These are phyloP conservation scores for Pseudachorutes palmiensis DNA, from an alignment of 1,140 invertebrate species.

Conservation along the genomic window DNA sequence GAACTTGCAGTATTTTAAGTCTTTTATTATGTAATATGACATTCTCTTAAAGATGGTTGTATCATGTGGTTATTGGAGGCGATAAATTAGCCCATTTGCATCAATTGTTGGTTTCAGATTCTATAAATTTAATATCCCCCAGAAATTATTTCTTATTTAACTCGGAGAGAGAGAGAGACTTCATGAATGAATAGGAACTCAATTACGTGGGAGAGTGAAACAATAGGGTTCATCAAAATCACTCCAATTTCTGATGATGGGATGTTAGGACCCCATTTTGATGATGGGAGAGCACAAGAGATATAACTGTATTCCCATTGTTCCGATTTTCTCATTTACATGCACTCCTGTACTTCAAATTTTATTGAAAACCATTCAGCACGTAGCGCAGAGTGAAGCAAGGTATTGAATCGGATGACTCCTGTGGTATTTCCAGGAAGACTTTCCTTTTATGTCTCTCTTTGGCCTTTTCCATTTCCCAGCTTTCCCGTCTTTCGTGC, in stretches of 20 bases:
- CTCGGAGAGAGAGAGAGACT: neutral
- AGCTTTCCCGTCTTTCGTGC: neutral
- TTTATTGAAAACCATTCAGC: constrained; percentile 2
- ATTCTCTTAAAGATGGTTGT: too few relatives aligned
- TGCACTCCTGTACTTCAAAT: neutral
- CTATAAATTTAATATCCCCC: too few relatives aligned
- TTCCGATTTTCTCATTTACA: neutral
- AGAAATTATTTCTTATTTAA: too few relatives aligned
- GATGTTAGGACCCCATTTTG: neutral
- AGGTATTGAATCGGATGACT: constrained; percentile 3
- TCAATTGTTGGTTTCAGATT: too few relatives aligned
- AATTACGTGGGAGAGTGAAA: neutral
- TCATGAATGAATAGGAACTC: neutral
- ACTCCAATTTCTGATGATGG: constrained; percentile 2
- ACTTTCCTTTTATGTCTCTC: constrained; percentile 16
- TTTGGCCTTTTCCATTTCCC: neutral
- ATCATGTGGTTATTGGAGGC: too few relatives aligned
- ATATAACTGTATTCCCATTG: constrained; percentile 6
- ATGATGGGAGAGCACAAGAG: neutral
- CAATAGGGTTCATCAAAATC: constrained; percentile 4
- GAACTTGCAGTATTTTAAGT: too few relatives aligned
- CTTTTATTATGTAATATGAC: too few relatives aligned
- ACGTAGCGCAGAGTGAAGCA: neutral
- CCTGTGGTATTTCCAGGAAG: constrained; percentile 6
- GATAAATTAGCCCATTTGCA: too few relatives aligned